Conservation (phyloP, 2,888 invertebrate genomes). For the Leptogaster cylindrica region DNA sequence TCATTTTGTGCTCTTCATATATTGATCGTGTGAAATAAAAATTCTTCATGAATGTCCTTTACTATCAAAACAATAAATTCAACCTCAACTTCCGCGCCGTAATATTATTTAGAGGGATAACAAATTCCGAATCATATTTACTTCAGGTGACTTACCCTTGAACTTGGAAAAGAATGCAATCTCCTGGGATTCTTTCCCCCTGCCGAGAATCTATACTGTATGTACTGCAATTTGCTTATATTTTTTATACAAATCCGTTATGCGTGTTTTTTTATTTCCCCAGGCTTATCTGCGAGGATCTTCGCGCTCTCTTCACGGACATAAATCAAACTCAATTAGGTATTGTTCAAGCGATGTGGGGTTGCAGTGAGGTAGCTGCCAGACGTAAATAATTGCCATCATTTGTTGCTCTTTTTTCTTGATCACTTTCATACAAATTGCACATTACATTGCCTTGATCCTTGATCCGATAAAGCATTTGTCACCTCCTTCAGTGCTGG, state of each 20-base stretch:
- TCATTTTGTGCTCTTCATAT: too few relatives aligned
- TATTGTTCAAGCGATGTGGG: background rate
- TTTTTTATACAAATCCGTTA: too few relatives aligned
- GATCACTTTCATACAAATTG: background rate
- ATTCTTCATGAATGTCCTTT: background rate
- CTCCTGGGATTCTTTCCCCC: too few relatives aligned
- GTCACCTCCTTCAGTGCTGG: background rate
- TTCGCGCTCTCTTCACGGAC: background rate
- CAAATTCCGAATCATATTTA: too few relatives aligned
- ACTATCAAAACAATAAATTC: conserved; percentile 9
- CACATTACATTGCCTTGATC: too few relatives aligned
- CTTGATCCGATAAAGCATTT: conserved; percentile 3
- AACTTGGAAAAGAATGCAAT: conserved; percentile 1
- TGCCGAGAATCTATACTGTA: too few relatives aligned
- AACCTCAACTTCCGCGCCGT: too few relatives aligned
- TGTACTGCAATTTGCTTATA: too few relatives aligned
- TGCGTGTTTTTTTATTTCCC: too few relatives aligned
- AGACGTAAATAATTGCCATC: conserved; percentile 9
- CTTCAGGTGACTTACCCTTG: too few relatives aligned
- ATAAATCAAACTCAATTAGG: conserved; percentile 4
- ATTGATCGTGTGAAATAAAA: conserved; percentile 23
- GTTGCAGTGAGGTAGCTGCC: too few relatives aligned
- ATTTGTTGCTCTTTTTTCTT: background rate
- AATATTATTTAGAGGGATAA: too few relatives aligned
- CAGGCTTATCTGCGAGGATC: background rate